phyloP scores from a whole-genome alignment of 2,113 vertebrate species.

The Amphiprion ocellaris region DNA sequence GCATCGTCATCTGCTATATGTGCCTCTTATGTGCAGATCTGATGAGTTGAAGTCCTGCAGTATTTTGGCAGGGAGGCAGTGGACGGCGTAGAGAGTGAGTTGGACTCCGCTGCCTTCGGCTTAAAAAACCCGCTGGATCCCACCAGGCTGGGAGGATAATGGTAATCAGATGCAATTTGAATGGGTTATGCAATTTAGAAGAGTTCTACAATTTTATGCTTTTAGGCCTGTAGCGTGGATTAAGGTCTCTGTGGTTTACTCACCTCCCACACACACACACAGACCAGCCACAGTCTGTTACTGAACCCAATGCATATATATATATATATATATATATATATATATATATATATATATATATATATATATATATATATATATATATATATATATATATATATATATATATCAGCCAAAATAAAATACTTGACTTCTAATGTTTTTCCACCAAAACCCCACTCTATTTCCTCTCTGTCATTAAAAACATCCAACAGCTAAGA shows the following conservation, averaged over 20 bases:
- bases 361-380: no score
- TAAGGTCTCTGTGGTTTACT: conserved; percentile 46
- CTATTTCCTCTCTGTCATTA: no score
- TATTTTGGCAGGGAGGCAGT: conserved; percentile 45
- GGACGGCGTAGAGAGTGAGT: conserved; percentile 20
- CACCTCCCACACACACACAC: not conserved
- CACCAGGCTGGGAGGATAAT: conserved; percentile 55
- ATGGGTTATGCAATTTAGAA: conserved; percentile 54
- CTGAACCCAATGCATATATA: conserved; percentile 22
- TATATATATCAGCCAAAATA: no score
- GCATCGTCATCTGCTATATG: conserved; percentile 36
- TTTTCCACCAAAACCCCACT: no score
- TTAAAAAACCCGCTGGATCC: conserved; percentile 18
- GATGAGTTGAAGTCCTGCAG: conserved; percentile 26
- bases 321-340: not conserved
- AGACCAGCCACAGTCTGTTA: not conserved
- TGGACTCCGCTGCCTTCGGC: conserved; percentile 36
- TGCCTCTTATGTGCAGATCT: conserved; percentile 37
- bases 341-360: no score
- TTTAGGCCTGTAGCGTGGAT: conserved; percentile 57
- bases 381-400: no score
- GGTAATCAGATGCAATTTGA: conserved; percentile 64
- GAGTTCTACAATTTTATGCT: conserved; percentile 48
- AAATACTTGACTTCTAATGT: no score
- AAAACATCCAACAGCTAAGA: not conserved